phyloP scores from a whole-genome alignment of 2,113 vertebrate species.

The Prochilodus magdalenae region DNA sequence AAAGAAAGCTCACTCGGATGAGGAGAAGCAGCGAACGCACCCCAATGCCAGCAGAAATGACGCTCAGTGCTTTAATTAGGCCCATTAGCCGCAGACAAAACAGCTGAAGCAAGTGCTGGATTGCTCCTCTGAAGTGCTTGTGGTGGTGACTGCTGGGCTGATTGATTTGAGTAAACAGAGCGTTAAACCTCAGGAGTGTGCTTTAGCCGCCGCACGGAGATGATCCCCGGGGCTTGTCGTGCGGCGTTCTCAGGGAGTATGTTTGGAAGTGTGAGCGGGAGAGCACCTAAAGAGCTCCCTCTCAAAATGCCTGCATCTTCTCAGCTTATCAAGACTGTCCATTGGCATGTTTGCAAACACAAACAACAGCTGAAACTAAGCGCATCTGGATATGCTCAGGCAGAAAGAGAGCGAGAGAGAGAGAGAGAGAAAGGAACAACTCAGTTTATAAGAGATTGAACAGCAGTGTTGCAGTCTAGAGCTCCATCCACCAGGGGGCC shows the following conservation, averaged over 20 bases:
- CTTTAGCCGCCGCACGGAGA: constrained; percentile 44
- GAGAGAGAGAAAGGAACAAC: constrained; percentile 10
- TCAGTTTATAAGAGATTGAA: constrained; percentile 34
- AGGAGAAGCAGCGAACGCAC: constrained; percentile 25
- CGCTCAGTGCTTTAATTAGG: constrained; percentile 37
- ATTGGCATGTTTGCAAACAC: constrained; percentile 5
- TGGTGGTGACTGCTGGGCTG: constrained; percentile 38
- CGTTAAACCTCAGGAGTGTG: constrained; percentile 48
- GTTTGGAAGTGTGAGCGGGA: constrained; percentile 22
- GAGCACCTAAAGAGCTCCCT: constrained; percentile 4
- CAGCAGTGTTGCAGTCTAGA: constrained; percentile 27
- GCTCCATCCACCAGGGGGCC: not conserved
- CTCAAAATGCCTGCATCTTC: constrained; percentile 16
- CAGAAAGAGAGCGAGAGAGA: no score
- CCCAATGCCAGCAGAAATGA: constrained; percentile 19
- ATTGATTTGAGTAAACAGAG: constrained; percentile 50
- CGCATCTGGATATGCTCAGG: constrained; percentile 3
- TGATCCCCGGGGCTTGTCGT: constrained; percentile 23
- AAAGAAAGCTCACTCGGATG: not conserved
- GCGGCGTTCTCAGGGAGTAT: constrained; percentile 11
- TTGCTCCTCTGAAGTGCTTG: constrained; percentile 22
- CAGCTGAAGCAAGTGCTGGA: constrained; percentile 26
- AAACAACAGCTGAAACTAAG: constrained; percentile 38
- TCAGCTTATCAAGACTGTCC: constrained; percentile 28
- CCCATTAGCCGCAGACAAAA: constrained; percentile 41